Evolutionary conservation across 1,140 invertebrate genomes (phyloP), one percentile per base, ranked within the genome.

Genomic region (Lucilia cuprina): DNA sequence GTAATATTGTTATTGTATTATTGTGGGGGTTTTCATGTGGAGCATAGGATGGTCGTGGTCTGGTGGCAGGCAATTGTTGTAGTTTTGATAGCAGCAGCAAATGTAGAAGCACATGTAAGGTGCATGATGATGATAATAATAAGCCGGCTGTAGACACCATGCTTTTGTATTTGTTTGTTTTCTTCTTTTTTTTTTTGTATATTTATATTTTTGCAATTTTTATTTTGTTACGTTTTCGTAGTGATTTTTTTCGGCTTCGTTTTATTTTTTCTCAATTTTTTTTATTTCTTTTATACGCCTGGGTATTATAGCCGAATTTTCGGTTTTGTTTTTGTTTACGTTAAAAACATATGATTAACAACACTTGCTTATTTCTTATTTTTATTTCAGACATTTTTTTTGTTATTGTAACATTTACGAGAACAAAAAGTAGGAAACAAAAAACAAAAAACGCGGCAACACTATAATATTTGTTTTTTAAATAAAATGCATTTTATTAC

Each of bases 111-210:
- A 80, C 77, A 80, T 80, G 77, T 80, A 80, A 80, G 77, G 77
- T 80, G 77, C 77, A 80, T 80, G 77, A 21, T 80, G 77, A 10
- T 50, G 41, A 21, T 80, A 49, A 49, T 80, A 80, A 80, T 80
- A 80, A 80, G 41, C 77, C 77, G 77, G 77, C 77, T 80, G 77
- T 80, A 80, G 77, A 80, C 77, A 80, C 77, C 77, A 80, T 80
- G 41, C 77, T 80, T 49, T n/a, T 80, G 41, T 47, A 19, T 60
- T 60, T 17, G 5, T 2, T 17, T 17, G 13, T 60, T 60, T 60
- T n/a, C n/a, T n/a, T n/a, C n/a, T n/a, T 17, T 60, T 0, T 60
- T n/a, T 60, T 17, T 17, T 60, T 60, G 14, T 60, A 41, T 78
- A 47, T 78, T 78, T 41, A 19, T 80, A 19, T 49, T 80, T 80